These are phyloP conservation scores for Erythrolamprus reginae DNA, from an alignment of 2,113 vertebrate species.

Conservation along the genomic window DNA sequence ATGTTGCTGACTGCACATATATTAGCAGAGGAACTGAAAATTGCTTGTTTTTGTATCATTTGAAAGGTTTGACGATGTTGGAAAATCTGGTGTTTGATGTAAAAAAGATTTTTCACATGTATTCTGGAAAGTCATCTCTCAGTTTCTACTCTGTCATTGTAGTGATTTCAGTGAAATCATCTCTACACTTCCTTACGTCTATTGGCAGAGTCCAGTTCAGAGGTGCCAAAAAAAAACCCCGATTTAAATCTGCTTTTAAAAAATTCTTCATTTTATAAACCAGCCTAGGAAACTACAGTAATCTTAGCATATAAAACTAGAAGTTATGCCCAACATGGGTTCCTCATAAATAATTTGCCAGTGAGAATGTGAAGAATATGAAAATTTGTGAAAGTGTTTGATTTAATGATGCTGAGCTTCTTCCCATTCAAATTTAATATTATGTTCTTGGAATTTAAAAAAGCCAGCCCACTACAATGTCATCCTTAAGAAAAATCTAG, in stretches of 20 bases:
- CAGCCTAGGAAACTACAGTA: not conserved
- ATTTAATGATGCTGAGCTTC: not conserved
- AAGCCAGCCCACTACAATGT: not conserved
- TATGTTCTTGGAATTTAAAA: not conserved
- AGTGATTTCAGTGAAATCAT: not conserved
- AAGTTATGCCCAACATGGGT: not conserved
- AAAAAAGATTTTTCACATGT: not conserved
- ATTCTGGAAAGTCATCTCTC: not conserved
- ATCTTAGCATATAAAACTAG: not conserved
- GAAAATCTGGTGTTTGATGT: not conserved
- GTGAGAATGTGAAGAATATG: not conserved
- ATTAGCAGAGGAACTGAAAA: not conserved
- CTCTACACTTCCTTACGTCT: not conserved
- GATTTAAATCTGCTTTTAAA: not conserved
- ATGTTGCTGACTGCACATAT: not conserved
- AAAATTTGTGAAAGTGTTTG: not conserved
- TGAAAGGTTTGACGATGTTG: not conserved
- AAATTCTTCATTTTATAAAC: not conserved
- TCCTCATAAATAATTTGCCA: not conserved
- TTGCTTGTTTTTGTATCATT: not conserved
- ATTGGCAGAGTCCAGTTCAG: not conserved
- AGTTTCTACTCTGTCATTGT: not conserved
- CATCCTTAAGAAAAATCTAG: not conserved
- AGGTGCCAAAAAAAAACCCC: not conserved
- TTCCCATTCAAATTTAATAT: not conserved